A percentile compares a stretch with the other conserved stretches of the same genome.
phyloP scores from a whole-genome alignment of 2,888 invertebrate genomes.

The Parascotia fuliginaria region DNA sequence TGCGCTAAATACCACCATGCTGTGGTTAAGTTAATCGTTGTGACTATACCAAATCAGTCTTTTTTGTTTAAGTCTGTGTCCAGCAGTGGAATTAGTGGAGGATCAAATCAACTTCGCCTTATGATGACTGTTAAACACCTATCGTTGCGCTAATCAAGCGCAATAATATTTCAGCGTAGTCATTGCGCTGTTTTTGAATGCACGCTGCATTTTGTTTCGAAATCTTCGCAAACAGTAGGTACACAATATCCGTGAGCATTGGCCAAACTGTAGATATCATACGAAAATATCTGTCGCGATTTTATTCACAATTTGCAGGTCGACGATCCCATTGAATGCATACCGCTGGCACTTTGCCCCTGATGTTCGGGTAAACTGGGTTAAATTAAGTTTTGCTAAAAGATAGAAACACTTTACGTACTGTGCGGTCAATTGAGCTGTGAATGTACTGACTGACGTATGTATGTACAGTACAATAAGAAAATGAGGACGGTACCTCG shows the following conservation, averaged over 20 bases:
- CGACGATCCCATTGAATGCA: slow-evolving; percentile 52
- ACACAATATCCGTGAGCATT: slow-evolving; percentile 22
- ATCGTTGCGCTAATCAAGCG: no score
- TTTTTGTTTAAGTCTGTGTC: no score
- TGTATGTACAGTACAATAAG: neutral
- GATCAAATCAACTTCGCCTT: no score
- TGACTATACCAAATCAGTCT: no score
- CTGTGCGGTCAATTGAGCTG: slow-evolving; percentile 28
- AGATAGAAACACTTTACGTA: slow-evolving; percentile 37
- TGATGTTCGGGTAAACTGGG: slow-evolving; percentile 44
- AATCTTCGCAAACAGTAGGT: neutral
- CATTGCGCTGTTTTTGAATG: no score
- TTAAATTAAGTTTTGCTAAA: slow-evolving; percentile 49
- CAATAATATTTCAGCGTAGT: no score
- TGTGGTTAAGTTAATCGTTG: no score
- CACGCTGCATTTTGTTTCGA: neutral
- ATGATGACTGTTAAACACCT: no score
- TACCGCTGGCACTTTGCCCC: slow-evolving; percentile 55
- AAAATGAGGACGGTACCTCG: neutral
- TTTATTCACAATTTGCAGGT: slow-evolving; percentile 46
- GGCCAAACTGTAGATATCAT: slow-evolving; percentile 37
- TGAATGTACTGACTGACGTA: neutral
- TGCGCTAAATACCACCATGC: no score
- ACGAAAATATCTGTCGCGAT: slow-evolving; percentile 39
- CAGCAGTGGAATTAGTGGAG: no score